Evolutionary conservation across 2,797 vertebrate genomes (phyloP), one percentile per base, ranked within the genome.

Genomic region (Lutjanus campechanus): DNA sequence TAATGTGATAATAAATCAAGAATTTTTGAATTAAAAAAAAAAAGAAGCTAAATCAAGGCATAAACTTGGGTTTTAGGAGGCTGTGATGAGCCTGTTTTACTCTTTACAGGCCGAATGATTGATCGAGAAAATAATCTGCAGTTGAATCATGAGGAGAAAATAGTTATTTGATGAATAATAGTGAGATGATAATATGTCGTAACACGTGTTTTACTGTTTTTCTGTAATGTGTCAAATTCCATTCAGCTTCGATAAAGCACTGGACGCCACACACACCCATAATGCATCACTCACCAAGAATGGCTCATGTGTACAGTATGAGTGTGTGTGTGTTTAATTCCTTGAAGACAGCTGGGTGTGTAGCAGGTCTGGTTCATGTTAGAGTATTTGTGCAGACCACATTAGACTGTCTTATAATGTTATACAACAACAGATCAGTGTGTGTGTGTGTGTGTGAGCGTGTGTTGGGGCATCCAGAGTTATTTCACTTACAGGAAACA

Each of bases 201-300:
- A 11, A 19, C 10, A 8, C 7, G 12, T 47, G 40, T 43, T 56
- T 70, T 17, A 40, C 6, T 15, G 19, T 46, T 9, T 66, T 63
- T 64, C 61, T 40, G 9, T 46, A 11, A 11, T 29, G 44, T 20
- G 13, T 47, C 40, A 69, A 53, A 80, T 78, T 53, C 49, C 59
- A 22, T 0, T 68, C 8, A 51, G 53, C 56, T 72, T 58, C 2
- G 15, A 49, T 73, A 20, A 73, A 70, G 20, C 2, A 1, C 8
- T 73, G 51, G 73, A 79, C 25, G 49, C 58, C 55, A 5, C 13
- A 0, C 29, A 76, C 86, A 60, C 10, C 41, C 67, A 69, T n/a
- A 36, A 62, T 81, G 41, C 81, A 79, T 91, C 76, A 86, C 76
- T 85, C 69, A 59, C 1, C 19, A 77, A 69, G 67, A 85, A 86